These are phyloP conservation scores for Cosmopolites sordidus DNA, from an alignment of 2,888 invertebrate genomes.

Conservation along the genomic window DNA sequence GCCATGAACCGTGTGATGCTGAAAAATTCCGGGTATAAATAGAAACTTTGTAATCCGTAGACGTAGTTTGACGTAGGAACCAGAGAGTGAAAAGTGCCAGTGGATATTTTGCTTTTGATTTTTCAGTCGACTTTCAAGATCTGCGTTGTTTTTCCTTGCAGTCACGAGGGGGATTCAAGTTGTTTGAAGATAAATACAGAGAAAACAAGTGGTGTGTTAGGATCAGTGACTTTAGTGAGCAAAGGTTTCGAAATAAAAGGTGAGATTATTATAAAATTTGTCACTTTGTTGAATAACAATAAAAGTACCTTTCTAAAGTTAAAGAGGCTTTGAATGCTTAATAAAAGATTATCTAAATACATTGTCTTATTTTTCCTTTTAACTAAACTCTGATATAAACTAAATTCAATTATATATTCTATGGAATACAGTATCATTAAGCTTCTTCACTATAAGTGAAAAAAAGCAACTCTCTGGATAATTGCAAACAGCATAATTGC, in stretches of 20 bases:
- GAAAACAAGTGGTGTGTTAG: not conserved
- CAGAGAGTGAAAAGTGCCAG: constrained; percentile 21
- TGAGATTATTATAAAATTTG: no score
- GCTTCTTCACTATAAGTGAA: no score
- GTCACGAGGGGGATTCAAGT: not conserved
- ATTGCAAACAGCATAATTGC: no score
- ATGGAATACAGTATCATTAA: no score
- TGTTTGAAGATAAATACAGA: not conserved
- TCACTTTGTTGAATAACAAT: no score
- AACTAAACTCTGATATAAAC: no score
- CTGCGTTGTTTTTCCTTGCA: not conserved
- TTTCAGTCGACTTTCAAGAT: constrained; percentile 10
- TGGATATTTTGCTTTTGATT: constrained; percentile 8
- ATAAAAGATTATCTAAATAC: no score
- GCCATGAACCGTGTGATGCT: constrained; percentile 26
- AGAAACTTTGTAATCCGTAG: constrained; percentile 32
- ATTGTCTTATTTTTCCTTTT: no score
- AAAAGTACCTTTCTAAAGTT: no score
- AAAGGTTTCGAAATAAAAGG: not conserved
- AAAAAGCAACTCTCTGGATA: no score
- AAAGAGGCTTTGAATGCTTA: no score
- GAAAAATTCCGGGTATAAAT: constrained; percentile 35
- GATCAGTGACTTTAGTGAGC: not conserved
- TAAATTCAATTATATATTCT: no score
- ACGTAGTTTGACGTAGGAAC: constrained; percentile 32